These are phyloP conservation scores for Sebastes vulpes DNA, from an alignment of 2,797 vertebrate species.

Conservation along the genomic window DNA sequence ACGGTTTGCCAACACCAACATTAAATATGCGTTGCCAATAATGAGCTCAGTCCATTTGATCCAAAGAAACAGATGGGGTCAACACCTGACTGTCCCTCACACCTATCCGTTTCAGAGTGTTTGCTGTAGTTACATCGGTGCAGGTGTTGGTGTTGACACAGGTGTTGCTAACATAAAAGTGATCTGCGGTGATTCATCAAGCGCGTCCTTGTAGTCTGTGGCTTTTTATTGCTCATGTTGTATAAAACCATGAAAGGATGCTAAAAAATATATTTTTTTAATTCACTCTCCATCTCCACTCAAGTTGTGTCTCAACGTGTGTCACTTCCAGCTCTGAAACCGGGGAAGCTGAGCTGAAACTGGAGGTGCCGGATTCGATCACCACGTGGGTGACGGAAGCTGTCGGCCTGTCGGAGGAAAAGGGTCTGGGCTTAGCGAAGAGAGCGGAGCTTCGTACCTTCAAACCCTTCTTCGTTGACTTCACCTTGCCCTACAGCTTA, in stretches of 20 bases:
- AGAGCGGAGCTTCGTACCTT: constrained; percentile 89
- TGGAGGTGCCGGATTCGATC: constrained; percentile 93
- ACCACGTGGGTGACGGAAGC: constrained; percentile 93
- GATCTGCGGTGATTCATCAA: constrained; percentile 46
- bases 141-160: constrained; percentile 76
- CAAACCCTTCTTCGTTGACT: constrained; percentile 94
- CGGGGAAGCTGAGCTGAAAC: constrained; percentile 86
- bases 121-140: constrained; percentile 46
- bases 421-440: constrained; percentile 88
- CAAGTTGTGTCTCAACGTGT: constrained; percentile 14
- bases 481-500: constrained; percentile 90
- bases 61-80: constrained; percentile 64
- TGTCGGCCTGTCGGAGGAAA: constrained; percentile 86
- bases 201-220: constrained; percentile 18
- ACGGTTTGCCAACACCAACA: constrained; percentile 73
- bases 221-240: constrained; percentile 28
- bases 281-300: constrained; percentile 1
- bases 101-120: constrained; percentile 48
- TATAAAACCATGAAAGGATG: constrained; percentile 19
- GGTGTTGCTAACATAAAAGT: constrained; percentile 60
- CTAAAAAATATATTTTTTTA: neutral
- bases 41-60: constrained; percentile 71
- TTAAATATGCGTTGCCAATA: constrained; percentile 61
- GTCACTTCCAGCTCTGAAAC: constrained; percentile 75
- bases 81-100: constrained; percentile 64